Conservation (phyloP, 2,113 vertebrate genomes). For the Emydura subglobosa region DNA sequence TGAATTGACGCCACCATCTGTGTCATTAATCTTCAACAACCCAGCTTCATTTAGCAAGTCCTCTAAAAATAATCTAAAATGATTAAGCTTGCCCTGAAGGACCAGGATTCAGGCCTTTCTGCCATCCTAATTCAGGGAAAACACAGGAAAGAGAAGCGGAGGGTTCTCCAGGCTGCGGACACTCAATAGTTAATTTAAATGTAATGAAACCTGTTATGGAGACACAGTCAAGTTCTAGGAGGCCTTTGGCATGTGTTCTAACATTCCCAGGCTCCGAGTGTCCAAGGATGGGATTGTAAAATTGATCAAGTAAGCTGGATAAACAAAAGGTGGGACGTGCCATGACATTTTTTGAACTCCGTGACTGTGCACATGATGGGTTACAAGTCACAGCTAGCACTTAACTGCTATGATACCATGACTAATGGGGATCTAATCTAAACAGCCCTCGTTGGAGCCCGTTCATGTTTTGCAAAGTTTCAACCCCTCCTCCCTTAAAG, state of each 20-base stretch:
- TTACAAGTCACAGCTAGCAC: not conserved
- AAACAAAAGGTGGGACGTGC: not conserved
- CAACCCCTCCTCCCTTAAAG: not conserved
- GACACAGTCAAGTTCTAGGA: not conserved
- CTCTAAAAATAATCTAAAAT: not conserved
- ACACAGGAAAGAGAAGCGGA: not conserved
- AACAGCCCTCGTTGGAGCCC: not conserved
- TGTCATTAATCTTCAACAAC: not conserved
- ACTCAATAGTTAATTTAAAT: not conserved
- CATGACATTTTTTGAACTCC: not conserved
- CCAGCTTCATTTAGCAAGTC: not conserved
- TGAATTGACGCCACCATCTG: accelerated
- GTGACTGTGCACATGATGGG: not conserved
- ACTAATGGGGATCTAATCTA: not conserved
- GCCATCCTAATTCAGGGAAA: not conserved
- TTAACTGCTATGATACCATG: not conserved
- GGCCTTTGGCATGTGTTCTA: not conserved
- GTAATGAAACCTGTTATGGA: not conserved
- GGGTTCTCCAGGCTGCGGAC: not conserved
- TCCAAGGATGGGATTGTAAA: not conserved
- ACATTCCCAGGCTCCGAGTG: not conserved
- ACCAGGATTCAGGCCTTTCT: not conserved
- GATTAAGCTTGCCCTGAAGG: not conserved
- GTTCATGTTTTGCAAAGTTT: not conserved
- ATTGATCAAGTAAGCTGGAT: not conserved